These are phyloP conservation scores for Macquaria ambigua DNA, from an alignment of 2,113 vertebrate species.

Conservation along the genomic window DNA sequence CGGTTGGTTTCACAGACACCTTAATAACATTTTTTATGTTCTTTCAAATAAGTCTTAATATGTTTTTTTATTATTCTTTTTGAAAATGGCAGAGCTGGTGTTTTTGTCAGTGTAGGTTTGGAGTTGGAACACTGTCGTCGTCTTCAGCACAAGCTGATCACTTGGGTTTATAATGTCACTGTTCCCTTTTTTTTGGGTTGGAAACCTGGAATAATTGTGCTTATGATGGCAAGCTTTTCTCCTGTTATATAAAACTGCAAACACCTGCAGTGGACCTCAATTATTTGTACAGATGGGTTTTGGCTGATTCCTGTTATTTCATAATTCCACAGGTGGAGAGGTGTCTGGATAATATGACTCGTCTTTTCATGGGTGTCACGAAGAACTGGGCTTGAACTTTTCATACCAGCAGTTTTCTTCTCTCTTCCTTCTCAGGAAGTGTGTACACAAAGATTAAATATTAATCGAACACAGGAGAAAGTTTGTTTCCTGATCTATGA, in stretches of 20 bases:
- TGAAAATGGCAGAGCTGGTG: slow-evolving; percentile 5
- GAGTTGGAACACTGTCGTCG: slow-evolving; percentile 14
- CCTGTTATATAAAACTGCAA: slow-evolving; percentile 65
- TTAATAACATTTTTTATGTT: slow-evolving; percentile 23
- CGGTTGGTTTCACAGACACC: slow-evolving; percentile 33
- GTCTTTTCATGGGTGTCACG: slow-evolving; percentile 8
- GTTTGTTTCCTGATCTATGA: slow-evolving; percentile 52
- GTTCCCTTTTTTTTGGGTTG: slow-evolving; percentile 34
- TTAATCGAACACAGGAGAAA: slow-evolving; percentile 25
- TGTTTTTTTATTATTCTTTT: not conserved
- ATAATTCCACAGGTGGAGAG: slow-evolving; percentile 64
- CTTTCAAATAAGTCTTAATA: slow-evolving; percentile 33
- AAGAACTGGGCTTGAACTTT: slow-evolving; percentile 52
- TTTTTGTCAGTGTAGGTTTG: slow-evolving; percentile 19
- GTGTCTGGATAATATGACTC: slow-evolving; percentile 58
- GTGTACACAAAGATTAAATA: slow-evolving; percentile 46
- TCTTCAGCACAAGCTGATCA: slow-evolving; percentile 48
- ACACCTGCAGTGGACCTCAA: slow-evolving; percentile 67
- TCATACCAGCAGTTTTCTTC: slow-evolving; percentile 49
- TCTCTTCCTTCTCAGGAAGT: slow-evolving; percentile 58
- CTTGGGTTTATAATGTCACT: slow-evolving; percentile 46
- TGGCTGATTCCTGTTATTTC: slow-evolving; percentile 73
- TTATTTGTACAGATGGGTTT: slow-evolving; percentile 75
- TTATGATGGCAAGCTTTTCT: slow-evolving; percentile 59
- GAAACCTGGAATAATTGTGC: slow-evolving; percentile 68